Conservation (phyloP, 2,888 invertebrate genomes). For the Nomada lathburiana region DNA sequence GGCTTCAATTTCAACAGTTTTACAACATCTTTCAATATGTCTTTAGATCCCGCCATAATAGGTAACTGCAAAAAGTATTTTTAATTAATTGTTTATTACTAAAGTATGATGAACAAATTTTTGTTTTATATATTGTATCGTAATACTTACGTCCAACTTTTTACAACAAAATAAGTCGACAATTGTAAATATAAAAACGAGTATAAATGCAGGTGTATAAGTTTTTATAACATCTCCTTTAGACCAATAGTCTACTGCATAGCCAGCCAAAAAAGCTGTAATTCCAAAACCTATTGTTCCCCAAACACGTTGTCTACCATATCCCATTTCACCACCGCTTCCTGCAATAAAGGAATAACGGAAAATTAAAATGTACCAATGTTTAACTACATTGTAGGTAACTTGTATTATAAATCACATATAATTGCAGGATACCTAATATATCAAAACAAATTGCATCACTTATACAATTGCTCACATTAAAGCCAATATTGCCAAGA, state of each 20-base stretch:
- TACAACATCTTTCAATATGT: constrained; percentile 89
- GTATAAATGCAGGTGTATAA: constrained; percentile 90
- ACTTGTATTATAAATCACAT: background rate
- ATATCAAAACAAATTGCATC: constrained; percentile 97
- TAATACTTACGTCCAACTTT: constrained; percentile 86
- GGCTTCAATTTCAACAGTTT: constrained; percentile 87
- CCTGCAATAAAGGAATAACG: constrained; percentile 84
- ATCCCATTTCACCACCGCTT: constrained; percentile 88
- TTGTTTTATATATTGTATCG: background rate
- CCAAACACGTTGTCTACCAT: constrained; percentile 93
- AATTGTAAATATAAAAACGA: constrained; percentile 88
- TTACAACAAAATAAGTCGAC: constrained; percentile 89
- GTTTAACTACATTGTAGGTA: background rate
- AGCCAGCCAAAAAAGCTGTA: constrained; percentile 90
- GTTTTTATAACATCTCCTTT: constrained; percentile 86
- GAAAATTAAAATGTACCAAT: background rate
- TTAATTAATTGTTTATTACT: background rate
- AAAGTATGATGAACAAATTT: background rate
- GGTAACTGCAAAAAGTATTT: constrained; percentile 87
- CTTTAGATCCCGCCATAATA: constrained; percentile 88
- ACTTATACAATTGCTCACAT: constrained; percentile 93
- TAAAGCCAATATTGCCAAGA: constrained; percentile 91
- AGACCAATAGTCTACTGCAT: constrained; percentile 89
- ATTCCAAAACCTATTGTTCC: constrained; percentile 92
- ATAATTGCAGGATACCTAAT: constrained; percentile 86